Evolutionary conservation across 2,888 invertebrate species (phyloP), one percentile per base, ranked within the genome.

Genomic region (Cerceris ruficornis): DNA sequence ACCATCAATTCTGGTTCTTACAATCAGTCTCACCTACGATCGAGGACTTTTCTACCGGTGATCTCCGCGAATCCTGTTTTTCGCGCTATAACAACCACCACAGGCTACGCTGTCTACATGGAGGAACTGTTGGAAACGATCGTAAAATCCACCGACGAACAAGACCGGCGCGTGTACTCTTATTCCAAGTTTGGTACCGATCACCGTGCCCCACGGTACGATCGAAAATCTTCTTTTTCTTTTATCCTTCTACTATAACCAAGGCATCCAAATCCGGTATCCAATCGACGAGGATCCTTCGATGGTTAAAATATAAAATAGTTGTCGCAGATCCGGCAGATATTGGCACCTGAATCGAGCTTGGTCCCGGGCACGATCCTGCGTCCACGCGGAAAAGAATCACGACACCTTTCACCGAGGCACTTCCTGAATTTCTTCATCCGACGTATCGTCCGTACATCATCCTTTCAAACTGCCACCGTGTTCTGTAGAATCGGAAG

Each of bases 371-470:
- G 15, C 43, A 50, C 42, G 50, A 57, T 65, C 59, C n/a, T 57
- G 46, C 55, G 15, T 55, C 43, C 15, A 11, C 46, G 41, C 42
- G 41, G 43, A 71, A 61, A 65, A 59, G 60, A 61, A 49, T 42
- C 68, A 43, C 76, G 72, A 46, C 72, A 76, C 76, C 76, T 76
- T 76, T 76, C 76, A 76, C 76, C 68, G 58, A 41, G 58, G 9
- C 76, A 72, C 76, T 76, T 72, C 42, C 72, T 67, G 52, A 57
- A 72, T 54, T 46, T 67, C 62, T 66, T 75, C 70, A 54, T 50
- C 59, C 58, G 14, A 55, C 52, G 50, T 66, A 57, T 67, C 67
- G 57, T 67, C 57, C 39, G n/a, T 39, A 15, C 5, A 43, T 39
- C 11, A 17, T 65, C 65, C 54, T 42, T 42, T 39, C 42, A 42